Evolutionary conservation across 2,113 vertebrate genomes (phyloP), one percentile per base, ranked within the genome.

Genomic region (Pimephales promelas): DNA sequence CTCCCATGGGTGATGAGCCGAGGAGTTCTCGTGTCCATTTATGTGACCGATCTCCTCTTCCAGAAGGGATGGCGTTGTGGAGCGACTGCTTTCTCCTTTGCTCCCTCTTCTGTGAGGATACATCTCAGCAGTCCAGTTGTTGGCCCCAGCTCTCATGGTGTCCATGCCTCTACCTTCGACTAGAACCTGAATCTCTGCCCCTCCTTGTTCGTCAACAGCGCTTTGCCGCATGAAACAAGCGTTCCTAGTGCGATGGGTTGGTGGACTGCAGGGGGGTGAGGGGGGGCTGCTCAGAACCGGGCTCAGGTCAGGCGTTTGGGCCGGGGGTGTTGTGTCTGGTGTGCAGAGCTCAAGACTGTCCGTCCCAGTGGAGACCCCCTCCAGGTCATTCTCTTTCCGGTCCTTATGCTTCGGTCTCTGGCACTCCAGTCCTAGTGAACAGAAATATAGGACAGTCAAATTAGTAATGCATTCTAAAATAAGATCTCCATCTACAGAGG

Each of bases 321-420:
- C 96, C 0, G 97, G 97, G 0, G 96, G 97, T 2, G 97, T 98
- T 79, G 96, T 98, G 80, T 97, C 97, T 36, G 98, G 98, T 77
- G 96, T 95, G 95, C 98, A 98, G 88, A 98, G 93, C 93, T 98
- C 97, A 0, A 97, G 97, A 92, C 97, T 99, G 90, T 98, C 97
- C 1, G 95, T 97, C 86, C 95, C 97, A 0, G 95, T 96, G 86
- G 97, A 98, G 73, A 97, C 94, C 66, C 95, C 96, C 92, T 99
- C 97, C 0, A 96, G 94, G 90, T 98, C 97, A 89, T 93, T 94
- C 0, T 97, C 96, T 40, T 96, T 96, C 76, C 95, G 94, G 70
- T 95, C 94, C 93, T 96, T 96, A 82, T 93, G 96, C 92, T 96
- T 96, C 8, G 96, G 96, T 90, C 96, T 90, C 93, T 96, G 96